Base-by-base conservation (phyloP, 2,888 invertebrate species). In the Exephanes ischioxanthus region DNA sequence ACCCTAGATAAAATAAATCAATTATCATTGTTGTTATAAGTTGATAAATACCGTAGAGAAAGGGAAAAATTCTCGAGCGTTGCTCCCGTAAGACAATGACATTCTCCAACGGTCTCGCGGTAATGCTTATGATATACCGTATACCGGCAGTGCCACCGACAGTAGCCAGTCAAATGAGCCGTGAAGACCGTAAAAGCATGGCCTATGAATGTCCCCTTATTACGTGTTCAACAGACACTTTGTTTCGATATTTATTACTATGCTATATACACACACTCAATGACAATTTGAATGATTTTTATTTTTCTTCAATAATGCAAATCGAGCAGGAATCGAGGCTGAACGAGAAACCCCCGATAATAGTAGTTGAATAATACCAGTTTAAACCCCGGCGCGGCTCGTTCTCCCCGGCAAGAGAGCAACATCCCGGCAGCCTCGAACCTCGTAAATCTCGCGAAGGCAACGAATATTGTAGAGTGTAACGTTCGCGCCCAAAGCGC, bases 371-470 rank as follows among this genome's bases (percentile, higher is more conserved):
- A 76, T 76, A 45, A 71, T 71, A 71, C 61, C 58, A 41, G 51
- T 82, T 26, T 76, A 61, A 26, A 58, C 58, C 66, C 22, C 37
- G 37, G 41, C 22, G 41, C 37, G 22, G 41, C 19, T 67, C 67
- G 9, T 3, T 14, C 53, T 26, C 14, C 45, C 14, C 41, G 75
- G 37, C 30, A 63, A 26, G 26, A 41, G 41, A 37, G 51, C n/a
- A 41, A 30, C 68, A 33, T n/a, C 37, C 41, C 19, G 33, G 9
- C 63, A 16, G 51, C 68, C 71, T 63, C 63, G 58, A 61, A 76
- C 81, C 70, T 76, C 76, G 70, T 82, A 76, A 76, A 82, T 82
- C 45, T 68, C 67, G 14, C 67, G 45, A 75, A 45, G 33, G 80
- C 45, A 55, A 58, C 55, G 37, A 19, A 26, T 58, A 63, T n/a